A percentile compares a stretch with the other conserved stretches of the same genome.
Conservation (phyloP, 2,113 vertebrate genomes). For the Telmatochromis sp. region DNA sequence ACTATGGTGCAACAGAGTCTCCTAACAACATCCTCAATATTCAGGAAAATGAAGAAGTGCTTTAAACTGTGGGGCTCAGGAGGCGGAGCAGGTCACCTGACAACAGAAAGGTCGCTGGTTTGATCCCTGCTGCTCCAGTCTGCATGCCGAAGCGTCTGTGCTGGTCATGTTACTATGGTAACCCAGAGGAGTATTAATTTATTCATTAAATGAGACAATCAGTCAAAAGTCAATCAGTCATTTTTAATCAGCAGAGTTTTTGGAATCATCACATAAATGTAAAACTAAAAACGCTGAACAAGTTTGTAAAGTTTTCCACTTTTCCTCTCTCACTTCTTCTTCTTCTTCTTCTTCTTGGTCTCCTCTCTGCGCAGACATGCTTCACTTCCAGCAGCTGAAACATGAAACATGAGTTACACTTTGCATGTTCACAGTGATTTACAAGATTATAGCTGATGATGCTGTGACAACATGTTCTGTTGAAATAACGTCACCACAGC, state of each 20-base stretch:
- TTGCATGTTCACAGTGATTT: not conserved
- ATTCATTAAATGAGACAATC: not conserved
- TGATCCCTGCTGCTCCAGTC: not conserved
- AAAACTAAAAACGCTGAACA: accelerated
- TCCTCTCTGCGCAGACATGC: accelerated
- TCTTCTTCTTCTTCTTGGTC: not conserved
- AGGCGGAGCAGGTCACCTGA: not conserved
- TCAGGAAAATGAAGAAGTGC: not conserved
- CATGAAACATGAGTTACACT: not conserved
- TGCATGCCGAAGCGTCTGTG: accelerated
- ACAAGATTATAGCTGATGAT: accelerated
- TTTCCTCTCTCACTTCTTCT: not conserved
- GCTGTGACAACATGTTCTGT: not conserved
- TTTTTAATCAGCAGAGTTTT: not conserved
- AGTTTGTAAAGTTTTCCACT: not conserved
- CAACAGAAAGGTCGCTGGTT: accelerated
- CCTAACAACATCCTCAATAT: not conserved
- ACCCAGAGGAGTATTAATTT: not conserved
- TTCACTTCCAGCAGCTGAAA: not conserved
- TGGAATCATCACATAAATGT: accelerated
- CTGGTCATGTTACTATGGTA: not conserved
- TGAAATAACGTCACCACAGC: not conserved
- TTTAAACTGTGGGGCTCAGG: not conserved
- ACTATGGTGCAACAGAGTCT: not conserved
- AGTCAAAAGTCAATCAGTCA: not conserved